Percentiles rank a stretch among this genome's conserved stretches.
phyloP scores from a whole-genome alignment of 2,797 vertebrate genomes.

The Menidia menidia region DNA sequence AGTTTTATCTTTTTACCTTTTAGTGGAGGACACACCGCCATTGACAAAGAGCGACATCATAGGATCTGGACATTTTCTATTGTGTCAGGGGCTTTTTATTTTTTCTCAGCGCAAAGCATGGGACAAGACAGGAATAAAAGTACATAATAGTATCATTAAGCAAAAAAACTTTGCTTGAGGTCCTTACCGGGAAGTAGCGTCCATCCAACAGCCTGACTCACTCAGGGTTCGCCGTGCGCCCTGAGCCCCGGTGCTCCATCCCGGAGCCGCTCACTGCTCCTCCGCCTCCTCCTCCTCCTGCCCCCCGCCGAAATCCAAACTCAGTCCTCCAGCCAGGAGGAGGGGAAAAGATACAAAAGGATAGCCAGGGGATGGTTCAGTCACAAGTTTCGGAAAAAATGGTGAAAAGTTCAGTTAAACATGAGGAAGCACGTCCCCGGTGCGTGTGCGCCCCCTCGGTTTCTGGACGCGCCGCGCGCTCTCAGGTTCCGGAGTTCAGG shows the following conservation, averaged over 20 bases:
- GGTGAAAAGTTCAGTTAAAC: conserved; percentile 67
- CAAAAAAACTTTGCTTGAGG: conserved; percentile 59
- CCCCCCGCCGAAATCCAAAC: conserved; percentile 63
- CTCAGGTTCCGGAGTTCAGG: conserved; percentile 76
- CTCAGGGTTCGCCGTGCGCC: conserved; percentile 73
- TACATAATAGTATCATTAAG: conserved; percentile 26
- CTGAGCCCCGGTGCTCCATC: conserved; percentile 77
- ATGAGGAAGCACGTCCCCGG: conserved; percentile 21
- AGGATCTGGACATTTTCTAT: conserved; percentile 45
- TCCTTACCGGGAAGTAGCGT: conserved; percentile 75
- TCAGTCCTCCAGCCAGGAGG: conserved; percentile 49
- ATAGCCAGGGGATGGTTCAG: conserved; percentile 4
- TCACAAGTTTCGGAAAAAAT: conserved; percentile 52
- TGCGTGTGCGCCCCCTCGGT: conserved; percentile 57
- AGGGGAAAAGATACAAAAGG: background rate
- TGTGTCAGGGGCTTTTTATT: conserved; percentile 30
- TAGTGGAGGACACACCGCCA: conserved; percentile 27
- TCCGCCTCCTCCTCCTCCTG: conserved; percentile 43
- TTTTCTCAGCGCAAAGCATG: conserved; percentile 17
- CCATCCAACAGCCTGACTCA: conserved; percentile 74
- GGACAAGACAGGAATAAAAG: conserved; percentile 47
- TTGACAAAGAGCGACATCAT: conserved; percentile 51
- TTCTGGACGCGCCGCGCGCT: conserved; percentile 68
- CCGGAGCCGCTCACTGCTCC: conserved; percentile 66
- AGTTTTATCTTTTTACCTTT: background rate